Conservation (phyloP, 2,797 vertebrate species). For the Cirrhinus molitorella region DNA sequence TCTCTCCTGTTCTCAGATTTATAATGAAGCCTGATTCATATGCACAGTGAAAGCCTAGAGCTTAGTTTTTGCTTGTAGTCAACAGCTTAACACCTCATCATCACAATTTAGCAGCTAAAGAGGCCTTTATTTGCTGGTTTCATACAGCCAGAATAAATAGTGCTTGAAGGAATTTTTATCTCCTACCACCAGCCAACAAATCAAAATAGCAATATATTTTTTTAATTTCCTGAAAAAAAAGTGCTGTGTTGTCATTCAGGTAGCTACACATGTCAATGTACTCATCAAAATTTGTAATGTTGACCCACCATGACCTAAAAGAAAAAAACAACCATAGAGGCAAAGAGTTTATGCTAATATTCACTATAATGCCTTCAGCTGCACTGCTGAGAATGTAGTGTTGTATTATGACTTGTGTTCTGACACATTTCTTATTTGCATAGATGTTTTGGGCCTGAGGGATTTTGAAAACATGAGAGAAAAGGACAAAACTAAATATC, state of each 20-base stretch:
- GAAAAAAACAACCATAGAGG: not conserved
- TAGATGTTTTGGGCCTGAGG: not conserved
- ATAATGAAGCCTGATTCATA: slow-evolving; percentile 3
- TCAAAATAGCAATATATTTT: too few relatives aligned
- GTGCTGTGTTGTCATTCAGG: not conserved
- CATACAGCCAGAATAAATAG: not conserved
- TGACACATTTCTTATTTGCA: not conserved
- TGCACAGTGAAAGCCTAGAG: slow-evolving; percentile 1
- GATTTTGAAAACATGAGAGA: not conserved
- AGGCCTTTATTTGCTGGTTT: not conserved
- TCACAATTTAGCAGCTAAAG: not conserved
- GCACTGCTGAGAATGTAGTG: not conserved
- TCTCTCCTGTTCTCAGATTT: not conserved
- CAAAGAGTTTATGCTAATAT: not conserved
- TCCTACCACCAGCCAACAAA: too few relatives aligned
- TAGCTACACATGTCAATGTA: not conserved
- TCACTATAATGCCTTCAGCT: not conserved
- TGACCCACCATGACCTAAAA: not conserved
- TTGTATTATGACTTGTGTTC: not conserved
- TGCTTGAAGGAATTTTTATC: not conserved
- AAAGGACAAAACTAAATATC: not conserved
- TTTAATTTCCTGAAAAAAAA: too few relatives aligned
- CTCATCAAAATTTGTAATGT: not conserved
- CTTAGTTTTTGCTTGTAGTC: not conserved
- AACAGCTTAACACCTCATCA: slow-evolving; percentile 1